Percentiles rank a stretch among this genome's conserved stretches.
Conservation (phyloP, 1,140 invertebrate genomes). For the Bombus sibiricus region DNA sequence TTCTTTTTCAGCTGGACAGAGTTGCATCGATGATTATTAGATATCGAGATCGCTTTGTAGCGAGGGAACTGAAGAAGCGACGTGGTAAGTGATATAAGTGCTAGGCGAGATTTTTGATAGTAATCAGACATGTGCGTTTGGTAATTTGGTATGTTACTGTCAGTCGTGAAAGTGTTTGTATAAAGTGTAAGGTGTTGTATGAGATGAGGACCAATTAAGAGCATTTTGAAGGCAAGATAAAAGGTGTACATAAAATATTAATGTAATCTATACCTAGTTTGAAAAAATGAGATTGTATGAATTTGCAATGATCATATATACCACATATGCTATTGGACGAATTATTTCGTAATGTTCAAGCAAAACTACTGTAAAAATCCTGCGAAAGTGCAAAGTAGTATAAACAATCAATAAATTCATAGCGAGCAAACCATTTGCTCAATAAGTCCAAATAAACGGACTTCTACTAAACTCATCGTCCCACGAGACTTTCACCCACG, state of each 20-base stretch:
- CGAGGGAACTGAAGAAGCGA: background rate
- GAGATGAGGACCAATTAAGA: background rate
- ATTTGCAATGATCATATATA: too few relatives aligned
- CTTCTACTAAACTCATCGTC: background rate
- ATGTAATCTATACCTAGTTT: too few relatives aligned
- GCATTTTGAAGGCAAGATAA: background rate
- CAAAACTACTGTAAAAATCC: too few relatives aligned
- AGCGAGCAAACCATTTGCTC: background rate
- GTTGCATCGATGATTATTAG: conserved; percentile 3
- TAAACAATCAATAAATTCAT: too few relatives aligned
- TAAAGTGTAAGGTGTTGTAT: too few relatives aligned
- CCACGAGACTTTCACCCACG: background rate
- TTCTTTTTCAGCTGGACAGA: background rate
- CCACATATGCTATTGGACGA: accelerated
- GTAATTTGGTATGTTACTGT: background rate
- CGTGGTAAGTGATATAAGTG: background rate
- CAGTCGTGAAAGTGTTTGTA: too few relatives aligned
- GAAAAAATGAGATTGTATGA: too few relatives aligned
- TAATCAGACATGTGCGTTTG: background rate
- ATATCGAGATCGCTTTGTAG: background rate
- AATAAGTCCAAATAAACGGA: background rate
- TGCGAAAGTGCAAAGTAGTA: too few relatives aligned
- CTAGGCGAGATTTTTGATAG: background rate
- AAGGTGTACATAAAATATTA: background rate
- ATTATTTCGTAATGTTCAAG: too few relatives aligned